These are phyloP conservation scores for Thecophora atra DNA, from an alignment of 2,888 invertebrate species.

Conservation along the genomic window DNA sequence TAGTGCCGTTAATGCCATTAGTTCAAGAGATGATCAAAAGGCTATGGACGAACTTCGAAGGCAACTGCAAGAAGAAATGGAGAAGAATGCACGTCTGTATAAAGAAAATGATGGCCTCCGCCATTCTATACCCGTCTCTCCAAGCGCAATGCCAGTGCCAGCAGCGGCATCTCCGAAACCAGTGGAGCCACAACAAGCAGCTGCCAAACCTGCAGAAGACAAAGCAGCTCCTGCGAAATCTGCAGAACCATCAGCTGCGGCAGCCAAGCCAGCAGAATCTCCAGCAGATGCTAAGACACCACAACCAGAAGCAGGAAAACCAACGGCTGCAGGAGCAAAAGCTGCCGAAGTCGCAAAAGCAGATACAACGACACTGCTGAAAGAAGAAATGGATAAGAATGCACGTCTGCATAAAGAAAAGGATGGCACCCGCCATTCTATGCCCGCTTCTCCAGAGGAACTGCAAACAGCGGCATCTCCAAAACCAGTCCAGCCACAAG, in stretches of 20 bases:
- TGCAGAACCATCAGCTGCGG: not conserved
- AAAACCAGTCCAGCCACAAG: not conserved
- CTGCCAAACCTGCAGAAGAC: not conserved
- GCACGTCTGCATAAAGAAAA: constrained; percentile 48
- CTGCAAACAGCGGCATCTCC: not conserved
- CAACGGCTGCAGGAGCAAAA: not conserved
- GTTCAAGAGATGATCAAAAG: constrained; percentile 49
- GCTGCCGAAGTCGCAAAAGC: not conserved
- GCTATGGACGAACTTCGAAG: constrained; percentile 50
- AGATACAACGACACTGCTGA: constrained; percentile 39
- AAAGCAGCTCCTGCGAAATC: not conserved
- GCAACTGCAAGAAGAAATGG: constrained; percentile 50
- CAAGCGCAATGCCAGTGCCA: not conserved
- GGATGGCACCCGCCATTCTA: constrained; percentile 33
- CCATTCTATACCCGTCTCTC: not conserved
- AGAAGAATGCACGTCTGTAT: constrained; percentile 46
- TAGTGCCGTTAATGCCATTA: constrained; percentile 49
- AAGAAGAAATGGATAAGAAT: constrained; percentile 48
- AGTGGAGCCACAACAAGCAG: too few relatives aligned
- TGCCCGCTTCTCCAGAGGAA: not conserved
- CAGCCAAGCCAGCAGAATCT: not conserved
- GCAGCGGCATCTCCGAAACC: too few relatives aligned
- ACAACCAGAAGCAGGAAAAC: not conserved
- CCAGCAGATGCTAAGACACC: not conserved
- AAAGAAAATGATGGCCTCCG: constrained; percentile 45